A percentile compares a stretch with the other conserved stretches of the same genome.
phyloP scores from a whole-genome alignment of 2,797 vertebrate species.

The Epinephelus coioides region DNA sequence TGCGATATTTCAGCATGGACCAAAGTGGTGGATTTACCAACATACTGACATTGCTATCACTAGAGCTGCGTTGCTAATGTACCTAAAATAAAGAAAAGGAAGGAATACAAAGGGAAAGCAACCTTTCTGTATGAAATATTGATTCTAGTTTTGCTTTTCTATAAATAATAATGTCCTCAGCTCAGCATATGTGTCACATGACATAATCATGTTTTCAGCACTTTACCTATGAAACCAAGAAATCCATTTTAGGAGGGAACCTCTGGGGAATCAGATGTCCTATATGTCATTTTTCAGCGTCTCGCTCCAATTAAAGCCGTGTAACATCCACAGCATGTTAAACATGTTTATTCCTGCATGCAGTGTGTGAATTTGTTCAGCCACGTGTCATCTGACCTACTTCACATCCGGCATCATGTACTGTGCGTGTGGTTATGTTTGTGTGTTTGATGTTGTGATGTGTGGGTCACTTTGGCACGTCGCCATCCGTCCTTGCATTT shows the following conservation, averaged over 20 bases:
- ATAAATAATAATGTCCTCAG: conserved; percentile 24
- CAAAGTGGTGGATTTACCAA: not conserved
- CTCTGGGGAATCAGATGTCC: conserved; percentile 15
- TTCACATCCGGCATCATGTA: conserved; percentile 47
- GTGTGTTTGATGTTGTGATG: conserved; percentile 31
- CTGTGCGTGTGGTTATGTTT: conserved; percentile 2
- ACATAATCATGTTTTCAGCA: conserved; percentile 31
- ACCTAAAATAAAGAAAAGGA: not conserved
- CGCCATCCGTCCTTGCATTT: conserved; percentile 28
- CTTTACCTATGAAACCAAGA: conserved; percentile 25
- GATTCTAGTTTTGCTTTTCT: conserved; percentile 11
- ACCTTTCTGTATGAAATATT: not conserved
- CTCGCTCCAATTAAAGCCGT: conserved; percentile 9
- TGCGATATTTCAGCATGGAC: not conserved
- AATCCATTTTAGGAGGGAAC: not conserved
- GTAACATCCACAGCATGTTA: not conserved
- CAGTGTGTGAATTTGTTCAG: conserved; percentile 9
- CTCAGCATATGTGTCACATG: not conserved
- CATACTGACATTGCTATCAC: not conserved
- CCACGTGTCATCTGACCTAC: conserved; percentile 60
- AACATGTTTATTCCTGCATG: conserved; percentile 36
- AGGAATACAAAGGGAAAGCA: not conserved
- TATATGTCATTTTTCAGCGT: not conserved
- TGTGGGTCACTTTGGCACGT: conserved; percentile 37
- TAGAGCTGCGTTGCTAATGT: not conserved